phyloP scores from a whole-genome alignment of 2,113 vertebrate species.

The Tylochromis polylepis region DNA sequence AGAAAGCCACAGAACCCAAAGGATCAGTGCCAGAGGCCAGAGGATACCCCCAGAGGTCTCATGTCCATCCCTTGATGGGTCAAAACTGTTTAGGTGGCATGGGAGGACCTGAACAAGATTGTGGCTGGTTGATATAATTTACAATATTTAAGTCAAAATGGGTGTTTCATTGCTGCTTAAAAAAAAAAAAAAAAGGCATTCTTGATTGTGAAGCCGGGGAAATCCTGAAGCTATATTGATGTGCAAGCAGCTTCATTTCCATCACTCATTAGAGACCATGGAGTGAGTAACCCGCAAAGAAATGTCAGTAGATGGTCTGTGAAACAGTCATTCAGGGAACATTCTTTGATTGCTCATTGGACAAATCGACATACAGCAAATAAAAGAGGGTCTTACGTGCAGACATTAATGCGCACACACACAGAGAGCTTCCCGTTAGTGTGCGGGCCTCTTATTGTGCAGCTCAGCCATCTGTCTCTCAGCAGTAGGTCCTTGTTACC shows the following conservation, averaged over 20 bases:
- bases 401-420: not conserved
- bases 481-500: slow-evolving; percentile 72
- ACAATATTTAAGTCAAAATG: not conserved
- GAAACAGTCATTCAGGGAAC: slow-evolving; percentile 46
- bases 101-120: not conserved
- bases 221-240: not conserved
- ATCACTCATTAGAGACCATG: slow-evolving; percentile 15
- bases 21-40: not conserved
- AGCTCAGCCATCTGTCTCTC: slow-evolving; percentile 68
- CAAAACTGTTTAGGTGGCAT: not conserved
- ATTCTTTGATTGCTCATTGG: slow-evolving; percentile 49
- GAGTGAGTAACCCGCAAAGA: slow-evolving; percentile 29
- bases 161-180: not conserved
- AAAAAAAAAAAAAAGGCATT: not conserved
- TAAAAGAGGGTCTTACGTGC: slow-evolving; percentile 24
- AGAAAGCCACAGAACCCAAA: not conserved
- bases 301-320: slow-evolving; percentile 36
- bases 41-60: not conserved
- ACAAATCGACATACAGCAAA: slow-evolving; percentile 51
- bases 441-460: slow-evolving; percentile 60
- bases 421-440: slow-evolving; percentile 31
- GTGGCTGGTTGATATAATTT: not conserved
- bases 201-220: not conserved
- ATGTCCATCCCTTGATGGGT: not conserved
- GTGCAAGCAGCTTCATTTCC: not conserved